Base-by-base conservation (phyloP, 2,888 invertebrate genomes). In the Halictus ligatus region DNA sequence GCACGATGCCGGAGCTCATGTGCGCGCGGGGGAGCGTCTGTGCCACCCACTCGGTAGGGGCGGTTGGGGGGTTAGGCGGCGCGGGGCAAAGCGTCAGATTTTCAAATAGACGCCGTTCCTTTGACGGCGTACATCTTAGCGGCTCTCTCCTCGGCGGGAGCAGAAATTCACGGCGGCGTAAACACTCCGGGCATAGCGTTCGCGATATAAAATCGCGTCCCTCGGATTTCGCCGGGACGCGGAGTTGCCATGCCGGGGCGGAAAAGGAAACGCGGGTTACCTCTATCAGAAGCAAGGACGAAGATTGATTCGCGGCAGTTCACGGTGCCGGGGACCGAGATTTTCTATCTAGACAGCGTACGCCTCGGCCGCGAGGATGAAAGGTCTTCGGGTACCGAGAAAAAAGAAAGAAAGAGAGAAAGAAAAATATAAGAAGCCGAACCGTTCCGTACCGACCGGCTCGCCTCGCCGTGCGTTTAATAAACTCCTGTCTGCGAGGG, bases 11-110 rank as follows among this genome's bases (percentile, higher is more conserved):
- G 10, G 54, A 10, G n/a, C 54, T n/a, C 54, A 81, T 69, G 76
- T 73, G 83, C 60, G 77, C 80, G 78, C 75, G 67, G 15, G n/a
- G n/a, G n/a, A n/a, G n/a, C n/a, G n/a, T n/a, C n/a, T n/a, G n/a
- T n/a, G n/a, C n/a, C n/a, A n/a, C n/a, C n/a, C n/a, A n/a, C n/a
- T n/a, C n/a, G n/a, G n/a, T n/a, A n/a, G n/a, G n/a, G n/a, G 78
- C 75, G 67, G 15, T 1, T 43, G 15, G 48, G 2, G 21, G 54
- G 21, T 54, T 54, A 54, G 54, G 54, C n/a, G n/a, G 75, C 73
- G 58, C 80, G 80, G 67, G 85, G 85, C 91, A 89, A 92, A 92
- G 92, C 89, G 79, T 89, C 85, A 81, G 87, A 83, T 89, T 89
- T 89, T 89, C 87, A 82, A 89, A 83, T 80, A 85, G 77, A 78